Conservation (phyloP, 2,113 vertebrate genomes). For the Arenaria interpres region DNA sequence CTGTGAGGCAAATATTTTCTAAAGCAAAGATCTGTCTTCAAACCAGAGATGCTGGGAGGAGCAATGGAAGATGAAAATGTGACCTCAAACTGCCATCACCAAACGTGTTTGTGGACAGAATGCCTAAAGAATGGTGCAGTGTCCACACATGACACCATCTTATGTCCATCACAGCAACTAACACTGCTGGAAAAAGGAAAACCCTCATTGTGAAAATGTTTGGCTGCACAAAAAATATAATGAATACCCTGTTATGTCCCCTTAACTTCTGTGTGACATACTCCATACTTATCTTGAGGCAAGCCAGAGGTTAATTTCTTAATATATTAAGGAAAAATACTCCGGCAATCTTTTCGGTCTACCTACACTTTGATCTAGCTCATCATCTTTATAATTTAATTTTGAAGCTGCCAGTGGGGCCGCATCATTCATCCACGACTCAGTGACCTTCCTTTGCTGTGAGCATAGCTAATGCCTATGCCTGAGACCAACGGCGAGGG, state of each 20-base stretch:
- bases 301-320: background rate
- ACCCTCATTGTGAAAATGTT: background rate
- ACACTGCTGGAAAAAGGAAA: background rate
- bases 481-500: background rate
- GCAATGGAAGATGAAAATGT: background rate
- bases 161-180: background rate
- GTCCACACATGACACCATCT: rapidly evolving
- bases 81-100: background rate
- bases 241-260: background rate
- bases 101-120: background rate
- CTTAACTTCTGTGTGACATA: background rate
- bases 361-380: background rate
- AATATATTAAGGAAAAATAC: background rate
- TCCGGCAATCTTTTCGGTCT: background rate
- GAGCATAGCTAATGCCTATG: rapidly evolving
- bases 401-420: background rate
- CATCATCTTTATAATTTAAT: background rate
- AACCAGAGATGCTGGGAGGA: background rate
- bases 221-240: background rate
- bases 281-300: background rate
- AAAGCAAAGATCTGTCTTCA: background rate
- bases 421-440: background rate
- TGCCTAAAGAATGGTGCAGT: background rate
- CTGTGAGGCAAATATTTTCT: background rate
- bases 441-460: background rate